Conservation (phyloP, 2,797 vertebrate species). For the Octomys mimax region DNA sequence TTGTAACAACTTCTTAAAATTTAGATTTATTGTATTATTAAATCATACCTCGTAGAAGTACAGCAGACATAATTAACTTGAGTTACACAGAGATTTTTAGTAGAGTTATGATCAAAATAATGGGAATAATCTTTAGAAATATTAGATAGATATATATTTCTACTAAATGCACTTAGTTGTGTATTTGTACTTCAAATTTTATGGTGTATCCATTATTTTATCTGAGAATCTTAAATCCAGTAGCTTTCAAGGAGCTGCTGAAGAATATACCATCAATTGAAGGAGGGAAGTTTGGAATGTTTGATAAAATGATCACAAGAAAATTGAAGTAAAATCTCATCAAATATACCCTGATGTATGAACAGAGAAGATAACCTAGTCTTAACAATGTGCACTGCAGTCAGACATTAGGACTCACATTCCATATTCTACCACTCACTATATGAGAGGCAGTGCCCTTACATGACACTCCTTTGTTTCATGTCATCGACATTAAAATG, state of each 20-base stretch:
- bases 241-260: background rate
- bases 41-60: background rate
- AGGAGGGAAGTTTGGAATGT: background rate
- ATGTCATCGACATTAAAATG: background rate
- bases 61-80: background rate
- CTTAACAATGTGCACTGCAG: background rate
- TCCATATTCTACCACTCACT: background rate
- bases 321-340: background rate
- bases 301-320: background rate
- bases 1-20: background rate
- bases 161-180: background rate
- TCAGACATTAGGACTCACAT: background rate
- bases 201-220: background rate
- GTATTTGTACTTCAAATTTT: conserved; percentile 30
- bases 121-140: background rate
- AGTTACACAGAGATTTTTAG: background rate
- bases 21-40: background rate
- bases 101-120: background rate
- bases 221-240: background rate
- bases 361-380: background rate
- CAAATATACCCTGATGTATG: no score
- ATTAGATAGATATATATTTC: background rate
- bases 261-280: background rate
- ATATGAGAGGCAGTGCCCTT: rapidly evolving
- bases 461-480: background rate